Conservation (phyloP, 1,140 invertebrate genomes). For the Coboldia fuscipes region DNA sequence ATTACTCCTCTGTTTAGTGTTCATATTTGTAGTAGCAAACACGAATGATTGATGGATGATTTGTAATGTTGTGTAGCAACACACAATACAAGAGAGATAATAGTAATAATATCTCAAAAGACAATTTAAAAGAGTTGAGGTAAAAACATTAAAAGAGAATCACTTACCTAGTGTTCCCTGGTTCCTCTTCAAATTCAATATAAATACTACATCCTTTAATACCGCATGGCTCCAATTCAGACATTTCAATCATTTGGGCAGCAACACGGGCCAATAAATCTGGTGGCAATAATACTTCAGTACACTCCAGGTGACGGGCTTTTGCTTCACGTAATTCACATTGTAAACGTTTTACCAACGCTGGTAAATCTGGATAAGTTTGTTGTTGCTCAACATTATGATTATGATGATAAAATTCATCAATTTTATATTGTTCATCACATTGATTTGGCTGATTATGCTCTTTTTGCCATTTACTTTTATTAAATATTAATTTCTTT, state of each 20-base stretch:
- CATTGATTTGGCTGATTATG: too few relatives aligned
- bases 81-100: background rate
- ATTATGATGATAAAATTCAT: slow-evolving; percentile 4
- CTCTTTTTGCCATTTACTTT: background rate
- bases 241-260: slow-evolving; percentile 49
- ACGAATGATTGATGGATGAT: too few relatives aligned
- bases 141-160: background rate
- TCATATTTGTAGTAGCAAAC: too few relatives aligned
- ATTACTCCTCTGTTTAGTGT: too few relatives aligned
- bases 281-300: slow-evolving; percentile 57
- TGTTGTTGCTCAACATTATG: slow-evolving; percentile 1
- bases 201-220: slow-evolving; percentile 53
- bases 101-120: background rate
- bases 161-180: slow-evolving; percentile 31
- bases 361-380: slow-evolving; percentile 17
- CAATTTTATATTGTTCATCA: background rate
- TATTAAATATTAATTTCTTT: background rate
- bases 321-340: slow-evolving; percentile 53
- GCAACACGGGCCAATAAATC: slow-evolving; percentile 53
- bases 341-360: slow-evolving; percentile 47
- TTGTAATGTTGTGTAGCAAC: background rate
- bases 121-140: background rate
- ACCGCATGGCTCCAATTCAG: slow-evolving; percentile 68
- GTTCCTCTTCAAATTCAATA: slow-evolving; percentile 47
- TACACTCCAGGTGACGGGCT: slow-evolving; percentile 49